Conservation (phyloP, 2,888 invertebrate genomes). For the Anoncus sp. region DNA sequence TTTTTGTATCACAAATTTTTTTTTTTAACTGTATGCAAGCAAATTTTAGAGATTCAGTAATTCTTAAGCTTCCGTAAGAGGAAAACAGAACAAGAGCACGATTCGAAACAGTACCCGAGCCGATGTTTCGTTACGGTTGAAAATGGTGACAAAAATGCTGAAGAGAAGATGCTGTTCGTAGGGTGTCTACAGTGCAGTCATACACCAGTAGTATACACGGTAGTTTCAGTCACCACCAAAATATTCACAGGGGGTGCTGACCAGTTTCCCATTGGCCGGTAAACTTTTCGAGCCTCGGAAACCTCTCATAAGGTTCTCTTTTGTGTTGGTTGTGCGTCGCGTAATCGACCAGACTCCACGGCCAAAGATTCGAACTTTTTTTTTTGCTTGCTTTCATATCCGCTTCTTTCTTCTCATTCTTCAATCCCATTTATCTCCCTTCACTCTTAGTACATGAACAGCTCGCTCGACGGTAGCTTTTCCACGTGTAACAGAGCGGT, state of each 20-base stretch:
- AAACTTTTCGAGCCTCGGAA: constrained; percentile 39
- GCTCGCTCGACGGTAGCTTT: constrained; percentile 16
- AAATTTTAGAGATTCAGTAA: no score
- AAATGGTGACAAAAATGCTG: not conserved
- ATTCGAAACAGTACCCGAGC: no score
- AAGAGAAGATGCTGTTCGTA: constrained; percentile 13
- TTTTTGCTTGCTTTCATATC: constrained; percentile 30
- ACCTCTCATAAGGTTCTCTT: constrained; percentile 25
- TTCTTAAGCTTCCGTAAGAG: not conserved
- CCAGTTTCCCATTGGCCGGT: constrained; percentile 1
- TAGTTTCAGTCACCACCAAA: constrained; percentile 29
- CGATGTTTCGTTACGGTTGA: no score
- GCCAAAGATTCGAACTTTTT: constrained; percentile 11
- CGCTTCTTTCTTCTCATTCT: constrained; percentile 25
- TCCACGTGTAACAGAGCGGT: constrained; percentile 23
- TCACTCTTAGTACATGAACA: not conserved
- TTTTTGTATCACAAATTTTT: no score
- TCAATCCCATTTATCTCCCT: constrained; percentile 26
- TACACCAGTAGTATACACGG: constrained; percentile 20
- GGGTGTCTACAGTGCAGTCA: not conserved
- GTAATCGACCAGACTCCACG: constrained; percentile 48
- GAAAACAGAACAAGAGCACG: not conserved
- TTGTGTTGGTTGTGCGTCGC: constrained; percentile 14
- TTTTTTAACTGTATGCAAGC: no score
- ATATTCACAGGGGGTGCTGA: constrained; percentile 45